phyloP scores from a whole-genome alignment of 2,113 vertebrate species.

The Platichthys stellatus region DNA sequence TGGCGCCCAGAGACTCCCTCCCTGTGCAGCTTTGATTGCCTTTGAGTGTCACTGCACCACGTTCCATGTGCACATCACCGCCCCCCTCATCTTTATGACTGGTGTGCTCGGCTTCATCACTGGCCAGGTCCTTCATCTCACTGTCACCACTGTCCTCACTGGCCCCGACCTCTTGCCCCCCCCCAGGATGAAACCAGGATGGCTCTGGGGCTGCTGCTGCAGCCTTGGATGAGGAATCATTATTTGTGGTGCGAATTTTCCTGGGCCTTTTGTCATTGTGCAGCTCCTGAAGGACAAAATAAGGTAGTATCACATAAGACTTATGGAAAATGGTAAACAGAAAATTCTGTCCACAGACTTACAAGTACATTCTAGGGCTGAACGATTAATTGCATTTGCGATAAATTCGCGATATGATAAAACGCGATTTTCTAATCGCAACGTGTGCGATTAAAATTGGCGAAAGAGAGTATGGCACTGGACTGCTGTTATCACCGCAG shows the following conservation, averaged over 20 bases:
- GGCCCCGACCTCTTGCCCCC: not conserved
- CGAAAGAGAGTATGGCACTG: no score
- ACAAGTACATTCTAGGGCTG: no score
- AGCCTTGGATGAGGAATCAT: not conserved
- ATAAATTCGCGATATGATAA: no score
- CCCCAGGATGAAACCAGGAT: not conserved
- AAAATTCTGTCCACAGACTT: not conserved
- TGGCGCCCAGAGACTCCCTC: not conserved
- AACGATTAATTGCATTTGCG: no score
- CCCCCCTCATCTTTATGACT: not conserved
- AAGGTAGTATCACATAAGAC: not conserved
- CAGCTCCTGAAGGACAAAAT: conserved; percentile 19
- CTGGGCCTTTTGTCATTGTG: not conserved
- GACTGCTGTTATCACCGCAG: no score
- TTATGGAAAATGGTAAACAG: not conserved
- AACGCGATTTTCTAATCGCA: no score
- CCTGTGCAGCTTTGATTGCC: no score
- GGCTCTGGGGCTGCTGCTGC: not conserved
- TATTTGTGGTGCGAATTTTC: not conserved
- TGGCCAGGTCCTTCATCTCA: not conserved
- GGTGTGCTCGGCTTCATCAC: not conserved
- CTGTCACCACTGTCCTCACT: not conserved
- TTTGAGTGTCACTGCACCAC: not conserved
- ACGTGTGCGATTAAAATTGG: no score
- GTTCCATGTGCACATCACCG: no score